A percentile compares a stretch with the other conserved stretches of the same genome.
Evolutionary conservation across 1,140 invertebrate genomes (phyloP).

Genomic region (Antheraea mylitta): DNA sequence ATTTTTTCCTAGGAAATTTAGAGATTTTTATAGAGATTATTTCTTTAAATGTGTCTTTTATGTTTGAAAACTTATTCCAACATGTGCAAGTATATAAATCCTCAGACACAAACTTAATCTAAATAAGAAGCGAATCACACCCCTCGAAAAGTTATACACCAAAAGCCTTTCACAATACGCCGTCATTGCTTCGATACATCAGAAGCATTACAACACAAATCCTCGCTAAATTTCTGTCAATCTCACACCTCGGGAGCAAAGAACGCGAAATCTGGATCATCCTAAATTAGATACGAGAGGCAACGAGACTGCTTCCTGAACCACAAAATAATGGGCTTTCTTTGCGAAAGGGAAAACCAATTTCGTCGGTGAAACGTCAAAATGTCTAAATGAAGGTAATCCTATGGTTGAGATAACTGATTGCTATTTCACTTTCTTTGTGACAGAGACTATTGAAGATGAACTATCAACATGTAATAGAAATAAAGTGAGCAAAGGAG

Average conservation of each 20-base stretch:
- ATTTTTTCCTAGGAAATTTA: no score
- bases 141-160: background rate
- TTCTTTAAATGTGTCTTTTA: background rate
- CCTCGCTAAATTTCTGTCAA: constrained; percentile 9
- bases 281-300: constrained; percentile 44
- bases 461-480: background rate
- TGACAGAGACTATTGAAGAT: background rate
- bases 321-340: constrained; percentile 42
- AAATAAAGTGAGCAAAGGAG: background rate
- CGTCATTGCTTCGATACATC: constrained; percentile 13
- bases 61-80: background rate
- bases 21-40: background rate
- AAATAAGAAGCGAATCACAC: background rate
- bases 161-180: constrained; percentile 9
- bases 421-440: background rate
- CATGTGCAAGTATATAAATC: background rate
- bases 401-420: constrained; percentile 13
- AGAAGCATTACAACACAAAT: constrained; percentile 24
- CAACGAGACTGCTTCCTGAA: constrained; percentile 36
- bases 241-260: constrained; percentile 36
- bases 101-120: background rate
- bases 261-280: constrained; percentile 41
- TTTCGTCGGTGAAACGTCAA: constrained; percentile 49
- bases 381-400: constrained; percentile 48
- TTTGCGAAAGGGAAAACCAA: constrained; percentile 46